Evolutionary conservation across 2,888 invertebrate genomes (phyloP), one percentile per base, ranked within the genome.

Genomic region (Mythimna lalbum): DNA sequence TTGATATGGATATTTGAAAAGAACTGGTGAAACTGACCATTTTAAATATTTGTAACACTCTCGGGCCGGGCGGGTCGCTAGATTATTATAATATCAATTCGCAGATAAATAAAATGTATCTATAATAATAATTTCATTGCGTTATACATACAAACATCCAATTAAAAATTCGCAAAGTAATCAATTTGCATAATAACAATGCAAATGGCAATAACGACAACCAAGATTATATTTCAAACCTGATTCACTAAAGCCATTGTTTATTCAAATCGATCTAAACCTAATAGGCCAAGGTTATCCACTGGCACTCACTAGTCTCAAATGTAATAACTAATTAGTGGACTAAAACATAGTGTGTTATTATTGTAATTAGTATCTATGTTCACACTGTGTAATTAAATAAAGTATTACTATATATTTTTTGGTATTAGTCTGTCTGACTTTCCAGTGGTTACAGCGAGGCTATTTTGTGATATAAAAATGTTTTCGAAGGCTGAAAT

Each of bases 301-400:
- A 49, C 56, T 47, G 17, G 12, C 64, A 70, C 56, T 43, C 52
- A 62, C 59, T 47, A 68, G 36, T 43, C 53, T 56, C 59, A 63
- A 73, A 62, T 61, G 52, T 52, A 53, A 72, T 57, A 61, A 72
- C 39, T 77, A 74, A 80, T 82, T 69, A 82, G 52, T 55, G 0
- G 14, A 23, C 52, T 39, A 56, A 76, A 73, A 73, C 43, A 66
- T 68, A 49, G 49, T 62, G 23, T 19, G 14, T 64, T 65, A 67
- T 69, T 53, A 47, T 14, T 62, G 19, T 63, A 59, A 83, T 78
- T 52, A 73, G n/a, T 49, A 61, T 27, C 27, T 27, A 27, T 56
- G 55, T 75, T 80, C 69, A 61, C 81, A 61, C 66, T 10, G 12
- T 62, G 56, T 76, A 62, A 81, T 82, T 80, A 68, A 64, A 62